Evolutionary conservation across 2,113 vertebrate species (phyloP).

Genomic region (Bungarus multicinctus): DNA sequence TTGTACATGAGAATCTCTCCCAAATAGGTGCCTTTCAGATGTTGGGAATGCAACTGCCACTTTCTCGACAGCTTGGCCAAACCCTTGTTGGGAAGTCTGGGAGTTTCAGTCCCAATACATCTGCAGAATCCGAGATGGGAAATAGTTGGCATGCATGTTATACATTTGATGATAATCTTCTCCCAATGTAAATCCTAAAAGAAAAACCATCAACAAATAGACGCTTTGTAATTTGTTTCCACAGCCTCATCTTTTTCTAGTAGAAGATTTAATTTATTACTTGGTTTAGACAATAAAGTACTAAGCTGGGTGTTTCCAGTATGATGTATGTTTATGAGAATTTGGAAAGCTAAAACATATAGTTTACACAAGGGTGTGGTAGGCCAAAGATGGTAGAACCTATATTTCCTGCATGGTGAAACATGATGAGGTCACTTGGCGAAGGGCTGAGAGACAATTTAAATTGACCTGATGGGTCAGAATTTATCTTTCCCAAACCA

Average conservation of each 20-base stretch:
- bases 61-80: not conserved
- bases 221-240: constrained; percentile 48
- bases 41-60: not conserved
- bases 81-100: not conserved
- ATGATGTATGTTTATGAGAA: constrained; percentile 52
- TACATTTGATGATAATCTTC: constrained; percentile 38
- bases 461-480: constrained; percentile 47
- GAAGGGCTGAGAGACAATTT: constrained; percentile 53
- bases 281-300: constrained; percentile 50
- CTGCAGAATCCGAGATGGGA: no score
- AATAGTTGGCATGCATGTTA: not conserved
- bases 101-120: not conserved
- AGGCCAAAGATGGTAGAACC: constrained; percentile 44
- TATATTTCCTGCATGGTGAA: constrained; percentile 57
- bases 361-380: constrained; percentile 53
- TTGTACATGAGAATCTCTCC: not conserved
- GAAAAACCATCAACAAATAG: constrained; percentile 46
- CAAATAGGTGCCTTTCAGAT: not conserved
- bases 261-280: constrained; percentile 55
- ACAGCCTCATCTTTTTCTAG: constrained; percentile 24
- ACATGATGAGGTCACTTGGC: constrained; percentile 59
- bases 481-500: constrained; percentile 23
- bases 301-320: constrained; percentile 43
- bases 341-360: constrained; percentile 42
- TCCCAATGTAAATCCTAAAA: constrained; percentile 55